Base-by-base conservation (phyloP, 2,797 vertebrate species). In the Sebastolobus altivelis region DNA sequence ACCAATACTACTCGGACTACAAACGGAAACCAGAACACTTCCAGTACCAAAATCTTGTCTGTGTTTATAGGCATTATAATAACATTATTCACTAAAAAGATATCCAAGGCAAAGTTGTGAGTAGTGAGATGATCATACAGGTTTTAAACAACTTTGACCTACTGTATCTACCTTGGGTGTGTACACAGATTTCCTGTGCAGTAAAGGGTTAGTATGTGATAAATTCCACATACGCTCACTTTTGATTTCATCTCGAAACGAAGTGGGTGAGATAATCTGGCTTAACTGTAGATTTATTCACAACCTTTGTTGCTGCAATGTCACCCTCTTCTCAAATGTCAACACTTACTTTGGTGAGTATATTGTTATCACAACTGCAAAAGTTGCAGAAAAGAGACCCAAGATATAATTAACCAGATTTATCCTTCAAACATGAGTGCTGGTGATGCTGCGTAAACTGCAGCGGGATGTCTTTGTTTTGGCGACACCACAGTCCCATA, bases 401-500 rank as follows among this genome's bases (percentile, higher is more conserved):
- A 29, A 31, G 18, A 60, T 20, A 49, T 54, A 58, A 59, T 68
- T n/a, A 71, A 60, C 10, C 13, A 61, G 18, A 75, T 69, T 66
- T 59, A 69, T 40, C 10, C 60, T 62, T 77, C 68, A 74, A 87
- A 78, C 54, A 60, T 1, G 38, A 33, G 13, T 12, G 20, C 60
- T 69, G 63, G 31, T 74, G 76, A 61, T 13, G 27, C 55, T 22
- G 4, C 1, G 40, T 49, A 54, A 83, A 63, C 62, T 43, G 40
- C 40, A 66, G 70, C 46, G 1, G 20, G 61, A 75, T 54, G 31
- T 67, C 63, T 85, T 87, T 88, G 77, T 81, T 52, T 66, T 20
- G 25, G 22, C 2, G 20, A 61, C 14, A 31, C 77, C 33, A 9
- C 74, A 37, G 62, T n/a, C 49, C 52, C 31, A 31, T 89, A 85